Base-by-base conservation (phyloP, 2,888 invertebrate species). In the Eumacrocentrus americanus region DNA sequence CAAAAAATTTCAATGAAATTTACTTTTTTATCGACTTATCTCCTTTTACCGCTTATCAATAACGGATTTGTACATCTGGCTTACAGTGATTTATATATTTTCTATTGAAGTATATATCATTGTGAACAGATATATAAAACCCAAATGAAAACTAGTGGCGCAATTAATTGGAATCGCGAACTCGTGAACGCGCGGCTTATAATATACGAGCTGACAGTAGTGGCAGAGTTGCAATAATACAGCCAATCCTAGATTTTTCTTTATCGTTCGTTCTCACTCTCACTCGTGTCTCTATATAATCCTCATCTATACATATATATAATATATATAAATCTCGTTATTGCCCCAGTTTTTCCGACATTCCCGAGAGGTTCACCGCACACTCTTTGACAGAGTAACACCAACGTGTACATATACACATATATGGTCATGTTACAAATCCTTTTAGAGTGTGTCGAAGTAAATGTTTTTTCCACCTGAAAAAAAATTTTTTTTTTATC, bases 121-220 rank as follows among this genome's bases (percentile, higher is more conserved):
- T n/a, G n/a, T n/a, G n/a, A n/a, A n/a, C n/a, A 29, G 29, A 29
- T 29, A 29, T 29, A 29, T 29, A 29, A 29, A 4, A 6, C 9
- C 9, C 29, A 29, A 29, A 29, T 29, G 29, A 34, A 59, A 54
- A 62, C 62, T 37, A 58, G 58, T 59, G 59, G 51, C 42, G 62
- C 62, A 59, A 62, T 62, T 62, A 62, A 54, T 29, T 40, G 14
- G 29, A 55, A 59, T 54, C 55, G 51, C 51, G 38, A 34, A 42
- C 44, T 16, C 46, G 50, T n/a, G 47, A 40, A 6, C 29, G 29
- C 9, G 9, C 37, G 16, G 18, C 50, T 35, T 35, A 16, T n/a
- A n/a, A n/a, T 12, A 40, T 9, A 29, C 29, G 29, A 4, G 29
- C 29, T 4, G 29, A 29, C 29, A 29, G 29, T n/a, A n/a, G n/a